A percentile compares a stretch with the other conserved stretches of the same genome.
Evolutionary conservation across 2,113 vertebrate species (phyloP).

Genomic region (Romanogobio albipinnatus): DNA sequence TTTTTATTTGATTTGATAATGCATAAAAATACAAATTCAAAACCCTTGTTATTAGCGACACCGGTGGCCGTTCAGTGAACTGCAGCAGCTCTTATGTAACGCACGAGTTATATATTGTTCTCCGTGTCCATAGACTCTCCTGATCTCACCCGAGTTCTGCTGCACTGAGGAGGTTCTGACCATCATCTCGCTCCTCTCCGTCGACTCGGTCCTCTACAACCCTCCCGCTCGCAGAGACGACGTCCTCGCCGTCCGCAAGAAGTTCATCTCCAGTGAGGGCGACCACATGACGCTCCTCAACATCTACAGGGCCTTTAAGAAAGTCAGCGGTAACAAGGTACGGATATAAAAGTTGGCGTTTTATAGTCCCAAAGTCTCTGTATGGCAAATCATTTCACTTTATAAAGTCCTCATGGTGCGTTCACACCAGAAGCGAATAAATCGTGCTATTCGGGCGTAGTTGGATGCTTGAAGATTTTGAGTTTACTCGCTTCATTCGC

Average conservation of each 20-base stretch:
- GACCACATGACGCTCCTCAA: conserved; percentile 92
- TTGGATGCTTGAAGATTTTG: too few relatives aligned
- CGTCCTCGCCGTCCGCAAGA: conserved; percentile 84
- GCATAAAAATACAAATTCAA: not conserved
- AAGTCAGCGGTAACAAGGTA: conserved; percentile 85
- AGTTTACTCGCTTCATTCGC: too few relatives aligned
- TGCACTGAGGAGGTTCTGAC: conserved; percentile 93
- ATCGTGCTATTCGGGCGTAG: too few relatives aligned
- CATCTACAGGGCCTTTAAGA: conserved; percentile 90
- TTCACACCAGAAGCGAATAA: too few relatives aligned
- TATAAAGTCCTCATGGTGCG: too few relatives aligned
- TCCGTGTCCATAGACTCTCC: conserved; percentile 82
- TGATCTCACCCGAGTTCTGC: conserved; percentile 87
- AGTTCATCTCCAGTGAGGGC: conserved; percentile 91
- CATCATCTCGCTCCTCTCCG: conserved; percentile 88
- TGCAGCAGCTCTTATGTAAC: too few relatives aligned
- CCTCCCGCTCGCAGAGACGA: conserved; percentile 87
- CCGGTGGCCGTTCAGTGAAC: too few relatives aligned
- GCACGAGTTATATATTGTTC: not conserved
- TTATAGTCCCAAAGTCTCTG: too few relatives aligned
- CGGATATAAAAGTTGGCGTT: not conserved
- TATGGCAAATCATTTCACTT: too few relatives aligned
- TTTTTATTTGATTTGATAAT: not conserved
- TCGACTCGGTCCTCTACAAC: conserved; percentile 91
- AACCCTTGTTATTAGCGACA: too few relatives aligned